A percentile compares a stretch with the other conserved stretches of the same genome.
phyloP scores from a whole-genome alignment of 2,113 vertebrate species.

The Sphaerodactylus townsendi region DNA sequence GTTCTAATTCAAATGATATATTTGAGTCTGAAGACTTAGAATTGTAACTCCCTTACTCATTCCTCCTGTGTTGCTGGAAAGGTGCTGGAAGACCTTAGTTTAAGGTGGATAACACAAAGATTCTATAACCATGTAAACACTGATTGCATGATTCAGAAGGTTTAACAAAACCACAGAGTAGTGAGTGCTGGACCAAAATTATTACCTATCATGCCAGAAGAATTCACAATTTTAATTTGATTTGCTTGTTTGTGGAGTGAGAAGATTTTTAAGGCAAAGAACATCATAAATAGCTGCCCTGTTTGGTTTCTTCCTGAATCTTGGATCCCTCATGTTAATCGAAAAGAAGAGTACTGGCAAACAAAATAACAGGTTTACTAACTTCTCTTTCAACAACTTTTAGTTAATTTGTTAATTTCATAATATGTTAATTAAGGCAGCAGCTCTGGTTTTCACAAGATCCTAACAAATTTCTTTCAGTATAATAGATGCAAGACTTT shows the following conservation, averaged over 20 bases:
- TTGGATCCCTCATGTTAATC: slow-evolving; percentile 23
- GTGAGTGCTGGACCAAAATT: background rate
- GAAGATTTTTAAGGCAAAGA: slow-evolving; percentile 5
- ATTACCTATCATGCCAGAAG: background rate
- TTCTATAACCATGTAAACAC: background rate
- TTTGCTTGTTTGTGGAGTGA: background rate
- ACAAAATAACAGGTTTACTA: slow-evolving; percentile 53
- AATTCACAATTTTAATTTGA: background rate
- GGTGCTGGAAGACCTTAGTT: background rate
- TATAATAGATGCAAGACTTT: slow-evolving; percentile 2
- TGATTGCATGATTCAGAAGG: background rate
- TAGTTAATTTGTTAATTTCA: slow-evolving; percentile 56
- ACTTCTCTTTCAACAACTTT: slow-evolving; percentile 18
- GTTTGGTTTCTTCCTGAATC: slow-evolving; percentile 22
- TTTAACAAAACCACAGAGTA: background rate
- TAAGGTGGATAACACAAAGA: background rate
- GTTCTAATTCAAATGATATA: background rate
- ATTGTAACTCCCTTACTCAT: background rate
- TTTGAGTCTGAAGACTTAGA: background rate
- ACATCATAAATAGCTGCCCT: background rate
- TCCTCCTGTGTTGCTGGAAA: background rate
- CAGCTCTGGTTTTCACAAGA: slow-evolving; percentile 16
- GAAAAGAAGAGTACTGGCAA: slow-evolving; percentile 38
- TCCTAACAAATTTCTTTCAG: slow-evolving; percentile 8
- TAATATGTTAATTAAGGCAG: slow-evolving; percentile 42